These are phyloP conservation scores for Gracilinanus agilis DNA, from an alignment of 2,113 vertebrate genomes.

Conservation along the genomic window DNA sequence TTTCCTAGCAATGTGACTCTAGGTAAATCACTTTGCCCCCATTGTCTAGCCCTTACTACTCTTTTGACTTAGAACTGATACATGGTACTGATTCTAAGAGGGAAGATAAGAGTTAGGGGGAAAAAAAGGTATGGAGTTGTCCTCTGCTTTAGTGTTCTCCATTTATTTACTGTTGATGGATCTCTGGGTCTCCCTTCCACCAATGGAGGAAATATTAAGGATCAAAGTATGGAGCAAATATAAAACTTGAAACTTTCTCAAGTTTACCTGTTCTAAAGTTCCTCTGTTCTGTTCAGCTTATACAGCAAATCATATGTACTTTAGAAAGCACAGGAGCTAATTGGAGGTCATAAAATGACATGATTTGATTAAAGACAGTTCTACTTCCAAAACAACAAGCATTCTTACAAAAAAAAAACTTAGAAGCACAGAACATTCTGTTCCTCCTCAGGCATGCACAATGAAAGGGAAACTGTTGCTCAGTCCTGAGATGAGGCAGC, in stretches of 20 bases:
- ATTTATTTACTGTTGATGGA: not conserved
- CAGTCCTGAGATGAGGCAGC: not conserved
- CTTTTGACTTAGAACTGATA: too few species aligned
- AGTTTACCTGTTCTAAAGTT: not conserved
- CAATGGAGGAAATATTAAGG: not conserved
- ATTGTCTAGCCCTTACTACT: too few species aligned
- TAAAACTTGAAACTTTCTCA: not conserved
- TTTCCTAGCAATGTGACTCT: too few species aligned
- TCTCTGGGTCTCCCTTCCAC: not conserved
- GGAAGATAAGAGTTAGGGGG: too few species aligned
- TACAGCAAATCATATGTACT: not conserved
- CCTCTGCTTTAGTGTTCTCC: not conserved
- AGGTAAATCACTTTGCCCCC: too few species aligned
- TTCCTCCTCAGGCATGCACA: not conserved
- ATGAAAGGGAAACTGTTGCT: not conserved
- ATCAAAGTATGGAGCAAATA: not conserved
- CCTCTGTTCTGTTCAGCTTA: not conserved
- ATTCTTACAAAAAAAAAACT: not conserved
- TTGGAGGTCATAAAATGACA: not conserved
- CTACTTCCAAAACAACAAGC: constrained; percentile 22
- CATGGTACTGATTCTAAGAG: too few species aligned
- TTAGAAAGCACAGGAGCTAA: not conserved
- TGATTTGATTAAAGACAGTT: constrained; percentile 32
- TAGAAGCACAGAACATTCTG: not conserved
- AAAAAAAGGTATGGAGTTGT: not conserved